These are phyloP conservation scores for Bombylius discolor DNA, from an alignment of 2,888 invertebrate species.

Conservation along the genomic window DNA sequence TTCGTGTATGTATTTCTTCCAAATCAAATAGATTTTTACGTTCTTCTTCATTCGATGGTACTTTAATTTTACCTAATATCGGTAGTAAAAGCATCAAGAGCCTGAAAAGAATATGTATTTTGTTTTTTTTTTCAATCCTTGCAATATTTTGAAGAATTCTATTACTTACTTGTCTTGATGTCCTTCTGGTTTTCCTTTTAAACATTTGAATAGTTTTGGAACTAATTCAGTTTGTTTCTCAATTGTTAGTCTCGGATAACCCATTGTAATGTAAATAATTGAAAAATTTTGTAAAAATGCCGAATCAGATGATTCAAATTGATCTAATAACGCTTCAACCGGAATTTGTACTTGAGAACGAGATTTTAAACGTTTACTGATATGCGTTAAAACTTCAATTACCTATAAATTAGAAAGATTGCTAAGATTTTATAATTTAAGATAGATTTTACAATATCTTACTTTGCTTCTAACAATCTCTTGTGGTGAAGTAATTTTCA, in stretches of 20 bases:
- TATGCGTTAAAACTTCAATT: constrained; percentile 82
- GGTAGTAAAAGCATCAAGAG: constrained; percentile 70
- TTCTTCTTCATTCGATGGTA: constrained; percentile 47
- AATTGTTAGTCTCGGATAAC: constrained; percentile 66
- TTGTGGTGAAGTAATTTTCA: constrained; percentile 79
- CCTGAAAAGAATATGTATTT: constrained; percentile 37
- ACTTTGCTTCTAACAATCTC: constrained; percentile 65
- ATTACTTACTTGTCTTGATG: constrained; percentile 66
- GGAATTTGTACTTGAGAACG: constrained; percentile 74
- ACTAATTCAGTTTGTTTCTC: constrained; percentile 63
- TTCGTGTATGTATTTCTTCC: constrained; percentile 44
- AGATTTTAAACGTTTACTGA: constrained; percentile 80
- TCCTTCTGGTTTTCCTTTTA: constrained; percentile 65
- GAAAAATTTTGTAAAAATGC: constrained; percentile 74
- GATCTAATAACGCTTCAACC: constrained; percentile 64
- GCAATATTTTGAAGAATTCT: too few species aligned
- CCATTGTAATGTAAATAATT: constrained; percentile 86
- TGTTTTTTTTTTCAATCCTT: too few species aligned
- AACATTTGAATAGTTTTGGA: constrained; percentile 59
- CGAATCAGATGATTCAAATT: constrained; percentile 69
- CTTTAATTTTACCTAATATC: constrained; percentile 56
- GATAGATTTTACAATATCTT: constrained; percentile 9
- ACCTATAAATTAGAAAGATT: constrained; percentile 44
- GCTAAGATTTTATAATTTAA: background rate
- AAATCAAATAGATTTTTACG: constrained; percentile 52